Evolutionary conservation across 1,140 invertebrate genomes (phyloP).

Genomic region (Agrypnia vestita): DNA sequence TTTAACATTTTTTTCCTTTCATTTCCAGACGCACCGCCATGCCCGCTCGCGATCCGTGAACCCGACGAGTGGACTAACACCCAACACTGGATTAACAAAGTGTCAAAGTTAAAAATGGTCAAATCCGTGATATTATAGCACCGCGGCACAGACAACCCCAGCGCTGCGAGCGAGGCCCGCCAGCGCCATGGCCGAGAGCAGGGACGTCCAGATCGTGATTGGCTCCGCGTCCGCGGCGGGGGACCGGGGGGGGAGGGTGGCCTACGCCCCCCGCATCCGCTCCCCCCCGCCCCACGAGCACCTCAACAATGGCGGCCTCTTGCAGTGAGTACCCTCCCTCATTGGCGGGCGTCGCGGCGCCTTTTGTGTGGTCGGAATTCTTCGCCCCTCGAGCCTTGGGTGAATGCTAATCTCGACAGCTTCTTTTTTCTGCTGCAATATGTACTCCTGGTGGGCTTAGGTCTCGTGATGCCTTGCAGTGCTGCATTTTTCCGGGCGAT

Average conservation of each 20-base stretch:
- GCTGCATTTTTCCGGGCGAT: too few relatives aligned
- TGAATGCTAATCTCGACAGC: too few relatives aligned
- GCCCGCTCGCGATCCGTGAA: neutral
- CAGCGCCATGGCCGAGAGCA: slow-evolving; percentile 21
- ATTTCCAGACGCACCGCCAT: neutral
- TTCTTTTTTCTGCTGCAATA: too few relatives aligned
- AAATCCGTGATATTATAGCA: slow-evolving; percentile 17
- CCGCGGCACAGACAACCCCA: slow-evolving; percentile 6
- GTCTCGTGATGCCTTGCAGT: too few relatives aligned
- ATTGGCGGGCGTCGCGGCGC: too few relatives aligned
- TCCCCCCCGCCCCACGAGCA: slow-evolving; percentile 32
- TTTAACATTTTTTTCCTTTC: neutral
- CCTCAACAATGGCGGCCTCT: slow-evolving; percentile 39
- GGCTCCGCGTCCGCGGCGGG: slow-evolving; percentile 1
- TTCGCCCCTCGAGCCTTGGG: too few relatives aligned
- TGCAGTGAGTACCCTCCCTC: slow-evolving; percentile 34
- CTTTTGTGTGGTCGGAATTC: too few relatives aligned
- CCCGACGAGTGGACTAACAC: neutral
- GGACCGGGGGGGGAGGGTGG: slow-evolving; percentile 20
- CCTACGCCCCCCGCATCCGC: slow-evolving; percentile 35
- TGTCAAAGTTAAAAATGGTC: slow-evolving; percentile 8
- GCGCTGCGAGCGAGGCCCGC: neutral
- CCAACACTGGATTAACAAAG: neutral
- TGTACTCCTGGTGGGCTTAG: too few relatives aligned
- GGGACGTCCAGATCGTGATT: slow-evolving; percentile 39